A percentile compares a stretch with the other conserved stretches of the same genome.
Conservation (phyloP, 2,113 vertebrate species). For the Pyxicephalus adspersus region DNA sequence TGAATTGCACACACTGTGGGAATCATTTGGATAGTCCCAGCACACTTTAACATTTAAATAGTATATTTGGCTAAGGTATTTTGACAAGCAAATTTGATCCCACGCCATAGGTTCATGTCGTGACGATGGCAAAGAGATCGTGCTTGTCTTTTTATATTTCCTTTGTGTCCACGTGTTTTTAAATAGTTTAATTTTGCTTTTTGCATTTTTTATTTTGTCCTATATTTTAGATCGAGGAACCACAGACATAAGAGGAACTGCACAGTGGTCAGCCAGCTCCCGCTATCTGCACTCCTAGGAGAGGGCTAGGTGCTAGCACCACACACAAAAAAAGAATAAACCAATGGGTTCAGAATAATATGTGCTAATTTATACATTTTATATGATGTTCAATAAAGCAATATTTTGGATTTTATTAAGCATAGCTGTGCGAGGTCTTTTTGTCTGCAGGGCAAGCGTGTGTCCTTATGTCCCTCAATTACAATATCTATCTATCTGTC, state of each 20-base stretch:
- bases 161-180: not conserved
- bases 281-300: too few species aligned
- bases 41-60: conserved; percentile 21
- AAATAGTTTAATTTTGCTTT: not conserved
- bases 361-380: too few species aligned
- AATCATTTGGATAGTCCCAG: conserved; percentile 29
- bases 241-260: not conserved
- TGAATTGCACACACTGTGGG: not conserved
- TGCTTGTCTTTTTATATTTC: not conserved
- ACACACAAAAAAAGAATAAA: too few species aligned
- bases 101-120: not conserved
- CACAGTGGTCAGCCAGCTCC: not conserved
- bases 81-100: conserved; percentile 40
- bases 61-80: conserved; percentile 30
- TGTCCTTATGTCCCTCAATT: too few species aligned
- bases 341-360: too few species aligned
- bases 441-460: too few species aligned
- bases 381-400: too few species aligned
- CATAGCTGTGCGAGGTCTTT: too few species aligned
- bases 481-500: too few species aligned
- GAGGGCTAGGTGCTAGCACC: too few species aligned
- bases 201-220: not conserved
- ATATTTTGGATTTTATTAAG: too few species aligned
- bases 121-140: not conserved
- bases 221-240: too few species aligned